Base-by-base conservation (phyloP, 2,888 invertebrate genomes). In the Aelia acuminata region DNA sequence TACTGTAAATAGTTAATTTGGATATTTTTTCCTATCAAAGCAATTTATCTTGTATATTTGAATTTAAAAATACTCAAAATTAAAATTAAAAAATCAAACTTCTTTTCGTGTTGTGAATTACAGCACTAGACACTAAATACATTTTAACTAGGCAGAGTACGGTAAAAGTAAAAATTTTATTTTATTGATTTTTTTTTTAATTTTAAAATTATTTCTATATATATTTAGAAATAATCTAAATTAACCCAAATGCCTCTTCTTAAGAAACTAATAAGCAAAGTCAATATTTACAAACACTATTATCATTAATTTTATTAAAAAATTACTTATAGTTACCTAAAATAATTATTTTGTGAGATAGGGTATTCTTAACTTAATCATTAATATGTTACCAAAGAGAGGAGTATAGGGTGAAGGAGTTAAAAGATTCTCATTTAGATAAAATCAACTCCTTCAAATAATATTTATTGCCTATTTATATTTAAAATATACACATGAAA, bases 391-490 rank as follows among this genome's bases (percentile, higher is more conserved):
- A n/a, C 49, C 49, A 53, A 53, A 53, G 4, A 4, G 57, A 57
- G 57, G 7, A 31, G n/a, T n/a, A 31, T 0, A 31, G 63, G 18
- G 7, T 0, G 31, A 35, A 18, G 1, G 31, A 63, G 63, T 31
- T 15, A 31, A 31, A 63, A 18, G 63, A 63, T 63, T 63, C 31
- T 31, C 15, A n/a, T n/a, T 18, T 22, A 31, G 4, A 63, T 18
- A n/a, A 43, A 80, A 43, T 80, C 0, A 43, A 43, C 80, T 80
- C 31, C 80, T 43, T 63, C 70, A 86, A 57, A 70, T 47, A 86
- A 57, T 86, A 70, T 86, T 86, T 86, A 86, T 86, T 86, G n/a
- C 39, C 70, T 86, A 86, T 63, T n/a, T 57, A 39, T 86, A 43
- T 63, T 86, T 80, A 39, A 86, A 39, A 86, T 86, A 86, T 43